Conservation (phyloP, 2,888 invertebrate species). For the Leucozona laternaria region DNA sequence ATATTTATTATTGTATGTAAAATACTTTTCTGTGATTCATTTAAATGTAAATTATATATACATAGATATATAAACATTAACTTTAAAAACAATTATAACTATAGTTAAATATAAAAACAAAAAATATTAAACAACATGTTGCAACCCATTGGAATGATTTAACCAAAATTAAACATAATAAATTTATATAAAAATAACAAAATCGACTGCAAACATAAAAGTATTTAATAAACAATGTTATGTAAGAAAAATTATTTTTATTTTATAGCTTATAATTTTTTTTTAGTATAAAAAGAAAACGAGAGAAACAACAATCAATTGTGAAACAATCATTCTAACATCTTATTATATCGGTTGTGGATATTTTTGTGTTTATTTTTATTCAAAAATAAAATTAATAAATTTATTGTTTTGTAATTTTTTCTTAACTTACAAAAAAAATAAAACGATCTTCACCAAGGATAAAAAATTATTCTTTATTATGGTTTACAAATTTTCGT, state of each 20-base stretch:
- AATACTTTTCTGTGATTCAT: conserved; percentile 77
- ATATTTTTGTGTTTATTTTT: conserved; percentile 51
- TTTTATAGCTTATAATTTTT: conserved; percentile 42
- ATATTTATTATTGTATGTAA: conserved; percentile 76
- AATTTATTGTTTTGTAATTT: neutral
- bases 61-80: conserved; percentile 63
- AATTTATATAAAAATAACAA: conserved; percentile 7
- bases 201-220: conserved; percentile 64
- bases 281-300: conserved; percentile 24
- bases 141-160: conserved; percentile 68
- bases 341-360: conserved; percentile 76
- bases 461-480: conserved; percentile 50
- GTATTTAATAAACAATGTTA: conserved; percentile 53
- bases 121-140: conserved; percentile 52
- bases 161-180: conserved; percentile 14
- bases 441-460: conserved; percentile 71
- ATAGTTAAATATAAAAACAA: conserved; percentile 53
- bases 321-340: conserved; percentile 78
- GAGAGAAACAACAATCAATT: conserved; percentile 77
- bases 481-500: neutral
- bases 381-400: conserved; percentile 10
- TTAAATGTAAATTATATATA: conserved; percentile 76
- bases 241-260: conserved; percentile 18
- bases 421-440: conserved; percentile 3
- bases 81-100: conserved; percentile 53